Base-by-base conservation (phyloP, 2,113 vertebrate species). In the Trichomycterus rosablanca region DNA sequence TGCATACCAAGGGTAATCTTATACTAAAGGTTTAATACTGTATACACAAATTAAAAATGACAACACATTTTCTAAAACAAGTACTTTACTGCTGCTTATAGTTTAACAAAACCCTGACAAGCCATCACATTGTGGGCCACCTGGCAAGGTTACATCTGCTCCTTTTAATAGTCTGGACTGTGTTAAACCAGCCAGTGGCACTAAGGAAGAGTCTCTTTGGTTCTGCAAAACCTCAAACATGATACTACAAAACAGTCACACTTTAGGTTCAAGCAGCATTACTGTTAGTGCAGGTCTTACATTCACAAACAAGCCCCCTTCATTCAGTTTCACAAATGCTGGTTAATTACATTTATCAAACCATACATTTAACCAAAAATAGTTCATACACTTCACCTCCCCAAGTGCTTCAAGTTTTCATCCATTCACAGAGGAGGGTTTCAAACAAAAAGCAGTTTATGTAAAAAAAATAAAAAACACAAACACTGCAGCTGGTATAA, bases 401-500 rank as follows among this genome's bases (percentile, higher is more conserved):
- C 0, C 37, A 53, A 46, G 19, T 10, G 5, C 49, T 34, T 45
- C 11, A n/a, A 30, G 10, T 53, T 51, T 15, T 9, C 22, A 53
- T 15, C 9, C 22, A 53, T 15, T 44, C 22, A 14, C 45, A 3
- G 59, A 58, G 40, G 72, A 48, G 42, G 30, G 34, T 46, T 6
- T 46, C 23, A 66, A 66, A 63, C 7, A 39, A 43, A 40, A n/a
- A n/a, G n/a, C n/a, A n/a, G n/a, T n/a, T n/a, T n/a, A n/a, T n/a
- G n/a, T n/a, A n/a, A n/a, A n/a, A 24, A 2, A 52, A 40, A 7
- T 32, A 34, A 16, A 5, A 18, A 44, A 44, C 5, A 44, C 7
- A 65, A 59, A 53, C 71, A 52, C 15, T 55, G 64, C 28, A 54
- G 43, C 45, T 63, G 1, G 7, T 42, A 32, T 67, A 26, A 71